phyloP scores from a whole-genome alignment of 2,888 invertebrate species.

The Poecilus cupreus region DNA sequence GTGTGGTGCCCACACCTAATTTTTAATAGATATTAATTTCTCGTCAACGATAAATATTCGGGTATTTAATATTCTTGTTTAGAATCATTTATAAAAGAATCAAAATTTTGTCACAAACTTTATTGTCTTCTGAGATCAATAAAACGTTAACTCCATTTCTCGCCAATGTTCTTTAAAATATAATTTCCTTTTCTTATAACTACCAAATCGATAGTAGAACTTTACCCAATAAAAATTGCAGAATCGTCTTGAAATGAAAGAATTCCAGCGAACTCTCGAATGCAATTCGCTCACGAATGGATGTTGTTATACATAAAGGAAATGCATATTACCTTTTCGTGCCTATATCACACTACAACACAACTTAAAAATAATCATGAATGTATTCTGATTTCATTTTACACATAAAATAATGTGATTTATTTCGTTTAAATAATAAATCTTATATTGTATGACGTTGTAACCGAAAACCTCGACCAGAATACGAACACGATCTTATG shows the following conservation, averaged over 20 bases:
- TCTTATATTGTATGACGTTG: too few relatives aligned
- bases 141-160: not conserved
- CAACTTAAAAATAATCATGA: too few relatives aligned
- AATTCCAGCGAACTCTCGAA: not conserved
- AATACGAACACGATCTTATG: too few relatives aligned
- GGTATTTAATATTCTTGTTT: too few relatives aligned
- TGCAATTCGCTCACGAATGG: not conserved
- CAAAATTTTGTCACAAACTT: too few relatives aligned
- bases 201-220: conserved; percentile 24
- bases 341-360: not conserved
- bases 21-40: too few relatives aligned
- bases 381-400: too few relatives aligned
- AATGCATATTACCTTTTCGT: not conserved
- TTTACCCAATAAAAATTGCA: not conserved
- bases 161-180: conserved; percentile 3
- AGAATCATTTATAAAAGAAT: too few relatives aligned
- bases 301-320: conserved; percentile 2
- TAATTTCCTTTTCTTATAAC: conserved; percentile 32
- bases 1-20: too few relatives aligned
- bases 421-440: too few relatives aligned
- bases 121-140: not conserved
- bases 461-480: too few relatives aligned
- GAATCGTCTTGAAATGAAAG: not conserved
- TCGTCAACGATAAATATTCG: not conserved
- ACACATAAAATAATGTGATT: too few relatives aligned